Evolutionary conservation across 2,113 vertebrate genomes (phyloP), one percentile per base, ranked within the genome.

Genomic region (Stegastes partitus): DNA sequence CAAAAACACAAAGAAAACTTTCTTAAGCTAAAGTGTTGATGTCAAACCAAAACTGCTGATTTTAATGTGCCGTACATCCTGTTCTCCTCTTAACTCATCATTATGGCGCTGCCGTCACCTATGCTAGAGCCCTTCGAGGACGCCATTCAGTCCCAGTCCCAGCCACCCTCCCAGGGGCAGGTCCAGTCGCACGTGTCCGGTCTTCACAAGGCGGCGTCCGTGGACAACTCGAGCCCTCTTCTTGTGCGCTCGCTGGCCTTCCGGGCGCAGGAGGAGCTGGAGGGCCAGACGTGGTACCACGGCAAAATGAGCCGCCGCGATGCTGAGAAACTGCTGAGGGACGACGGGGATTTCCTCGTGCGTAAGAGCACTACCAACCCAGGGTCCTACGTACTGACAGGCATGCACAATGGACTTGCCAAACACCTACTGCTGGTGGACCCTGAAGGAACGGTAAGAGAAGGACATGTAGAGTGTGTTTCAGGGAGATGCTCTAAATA

Each of bases 341-440:
- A 92, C 18, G 97, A 98, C 0, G 98, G 98, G 49, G 98, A 99
- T 90, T 99, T 99, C 90, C 95, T 99, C 0, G 98, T 99, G 68
- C 96, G 98, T 49, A 98, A 97, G 90, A 99, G 98, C 83, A 96
- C 96, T 51, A 98, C 97, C 0, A 99, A 98, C 91, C 96, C 97
- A 0, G 97, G 98, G 42, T 98, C 96, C 31, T 99, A 97, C 14
- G 98, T 99, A 21, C 94, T 99, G 88, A 99, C 98, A 0, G 98
- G 98, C 77, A 96, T 98, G 96, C 97, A 99, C 79, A 96, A 96
- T 0, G 96, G 97, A 72, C 95, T 97, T 78, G 95, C 96, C 87
- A 99, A 99, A 72, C 98, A 99, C 74, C 95, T 99, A 50, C 94
- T 99, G 85, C 91, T 99, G 44, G 96, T 99, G 91, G 98, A 99